These are phyloP conservation scores for Toxotes jaculatrix DNA, from an alignment of 2,113 vertebrate species.

Conservation along the genomic window DNA sequence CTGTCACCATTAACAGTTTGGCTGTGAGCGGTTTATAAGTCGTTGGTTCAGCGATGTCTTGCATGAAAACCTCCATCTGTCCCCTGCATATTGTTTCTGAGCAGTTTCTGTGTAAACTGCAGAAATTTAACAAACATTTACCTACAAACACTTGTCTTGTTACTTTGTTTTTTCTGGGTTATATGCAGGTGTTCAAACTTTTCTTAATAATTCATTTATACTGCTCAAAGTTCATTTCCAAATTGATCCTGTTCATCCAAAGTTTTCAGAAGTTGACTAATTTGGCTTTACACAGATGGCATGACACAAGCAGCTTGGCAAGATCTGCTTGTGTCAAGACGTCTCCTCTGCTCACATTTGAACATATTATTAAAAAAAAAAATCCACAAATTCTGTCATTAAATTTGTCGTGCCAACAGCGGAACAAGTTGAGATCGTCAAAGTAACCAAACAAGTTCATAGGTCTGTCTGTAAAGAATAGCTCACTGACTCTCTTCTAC, in stretches of 20 bases:
- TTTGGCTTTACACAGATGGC: not conserved
- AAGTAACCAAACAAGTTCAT: not conserved
- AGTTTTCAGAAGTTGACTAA: not conserved
- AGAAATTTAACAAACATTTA: not conserved
- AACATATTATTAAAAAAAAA: too few relatives aligned
- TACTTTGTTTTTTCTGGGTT: not conserved
- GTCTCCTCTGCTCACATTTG: conserved; percentile 3
- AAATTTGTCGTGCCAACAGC: not conserved
- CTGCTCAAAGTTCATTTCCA: not conserved
- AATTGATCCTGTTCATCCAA: not conserved
- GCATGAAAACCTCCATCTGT: conserved; percentile 18
- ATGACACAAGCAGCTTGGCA: not conserved
- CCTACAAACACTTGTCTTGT: conserved; percentile 3
- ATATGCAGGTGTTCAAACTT: conserved; percentile 3
- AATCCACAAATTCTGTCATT: not conserved
- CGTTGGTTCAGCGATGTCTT: conserved; percentile 11
- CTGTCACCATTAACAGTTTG: conserved; percentile 21
- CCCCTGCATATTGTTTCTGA: not conserved
- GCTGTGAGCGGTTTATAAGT: conserved; percentile 1
- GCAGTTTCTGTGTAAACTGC: not conserved
- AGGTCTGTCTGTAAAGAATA: not conserved
- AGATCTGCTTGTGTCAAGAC: not conserved
- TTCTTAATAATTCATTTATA: not conserved
- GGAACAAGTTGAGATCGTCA: not conserved
- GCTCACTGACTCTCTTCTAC: not conserved